Base-by-base conservation (phyloP, 2,797 vertebrate genomes). In the Enteromius paludinosus region DNA sequence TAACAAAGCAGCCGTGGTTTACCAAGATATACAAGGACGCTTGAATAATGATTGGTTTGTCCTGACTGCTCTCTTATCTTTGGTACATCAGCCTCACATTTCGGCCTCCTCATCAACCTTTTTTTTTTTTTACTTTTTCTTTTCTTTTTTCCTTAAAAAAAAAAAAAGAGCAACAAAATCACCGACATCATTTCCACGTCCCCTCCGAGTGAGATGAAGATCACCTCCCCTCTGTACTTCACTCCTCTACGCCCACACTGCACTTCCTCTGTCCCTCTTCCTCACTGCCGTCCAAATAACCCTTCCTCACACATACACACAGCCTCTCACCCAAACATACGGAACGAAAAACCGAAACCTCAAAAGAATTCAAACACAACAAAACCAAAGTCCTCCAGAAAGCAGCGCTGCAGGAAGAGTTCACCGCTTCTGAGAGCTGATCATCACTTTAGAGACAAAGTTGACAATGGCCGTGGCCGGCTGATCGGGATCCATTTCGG, bases 391-490 rank as follows among this genome's bases (percentile, higher is more conserved):
- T 90, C 88, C 78, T 82, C 41, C 68, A 81, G 86, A 85, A 81
- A 83, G 86, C 71, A 87, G 87, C 79, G 43, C 35, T 83, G 15
- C 5, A 56, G 76, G 56, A 7, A 69, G 35, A 18, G 79, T 84
- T 99, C 96, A 99, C 96, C 96, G 96, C 91, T 97, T 98, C 93
- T 99, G 97, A 84, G 96, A 92, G 79, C 91, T 92, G 59, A 97
- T 94, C 96, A 99, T 98, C 92, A 97, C 96, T 90, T 97, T 97
- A 77, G 95, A 96, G 89, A 99, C 97, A 0, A 99, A 99, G 95
- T 96, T 99, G 93, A 99, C 98, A 0, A 99, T 99, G 91, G 98
- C 98, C 5, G 93, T 94, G 86, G 98, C 98, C 0, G 98, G 98
- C 89, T 99, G 98, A 87, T 96, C 95, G 0, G 97, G 96, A 83